These are phyloP conservation scores for Andrena flavipes DNA, from an alignment of 2,888 invertebrate genomes.

Conservation along the genomic window DNA sequence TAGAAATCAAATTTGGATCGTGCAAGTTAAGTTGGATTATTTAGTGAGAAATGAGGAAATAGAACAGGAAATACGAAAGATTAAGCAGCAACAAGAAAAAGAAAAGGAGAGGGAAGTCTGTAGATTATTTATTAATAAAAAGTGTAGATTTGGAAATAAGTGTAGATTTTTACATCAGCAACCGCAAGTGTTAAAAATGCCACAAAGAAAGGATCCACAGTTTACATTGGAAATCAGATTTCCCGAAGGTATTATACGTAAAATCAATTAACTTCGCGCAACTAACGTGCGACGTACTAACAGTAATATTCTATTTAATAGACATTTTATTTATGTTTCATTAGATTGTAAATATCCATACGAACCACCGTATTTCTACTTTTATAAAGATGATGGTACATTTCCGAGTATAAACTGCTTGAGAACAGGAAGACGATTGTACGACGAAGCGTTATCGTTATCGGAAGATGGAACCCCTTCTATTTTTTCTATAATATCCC, in stretches of 20 bases:
- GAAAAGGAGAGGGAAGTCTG: slow-evolving; percentile 88
- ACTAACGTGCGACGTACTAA: slow-evolving; percentile 6
- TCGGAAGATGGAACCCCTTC: slow-evolving; percentile 90
- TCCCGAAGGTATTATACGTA: slow-evolving; percentile 85
- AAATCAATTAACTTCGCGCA: slow-evolving; percentile 29
- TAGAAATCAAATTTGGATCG: slow-evolving; percentile 89
- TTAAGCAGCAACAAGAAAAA: slow-evolving; percentile 84
- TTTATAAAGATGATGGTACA: slow-evolving; percentile 86
- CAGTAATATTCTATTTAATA: slow-evolving; percentile 5
- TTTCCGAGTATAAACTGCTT: slow-evolving; percentile 88
- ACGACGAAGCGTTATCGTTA: slow-evolving; percentile 89
- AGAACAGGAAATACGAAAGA: slow-evolving; percentile 75
- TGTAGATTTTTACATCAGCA: slow-evolving; percentile 91
- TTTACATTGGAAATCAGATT: slow-evolving; percentile 92
- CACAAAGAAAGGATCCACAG: slow-evolving; percentile 79
- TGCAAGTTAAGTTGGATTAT: slow-evolving; percentile 89
- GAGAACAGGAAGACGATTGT: slow-evolving; percentile 88
- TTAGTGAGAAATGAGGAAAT: slow-evolving; percentile 86
- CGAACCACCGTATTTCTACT: slow-evolving; percentile 90
- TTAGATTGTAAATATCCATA: slow-evolving; percentile 89
- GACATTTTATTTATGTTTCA: slow-evolving; percentile 47
- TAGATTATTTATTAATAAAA: slow-evolving; percentile 87
- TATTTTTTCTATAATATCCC: slow-evolving; percentile 90
- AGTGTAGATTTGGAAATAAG: slow-evolving; percentile 90
- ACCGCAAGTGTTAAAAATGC: slow-evolving; percentile 82